Conservation (phyloP, 2,888 invertebrate species). For the Amorpha juglandis region DNA sequence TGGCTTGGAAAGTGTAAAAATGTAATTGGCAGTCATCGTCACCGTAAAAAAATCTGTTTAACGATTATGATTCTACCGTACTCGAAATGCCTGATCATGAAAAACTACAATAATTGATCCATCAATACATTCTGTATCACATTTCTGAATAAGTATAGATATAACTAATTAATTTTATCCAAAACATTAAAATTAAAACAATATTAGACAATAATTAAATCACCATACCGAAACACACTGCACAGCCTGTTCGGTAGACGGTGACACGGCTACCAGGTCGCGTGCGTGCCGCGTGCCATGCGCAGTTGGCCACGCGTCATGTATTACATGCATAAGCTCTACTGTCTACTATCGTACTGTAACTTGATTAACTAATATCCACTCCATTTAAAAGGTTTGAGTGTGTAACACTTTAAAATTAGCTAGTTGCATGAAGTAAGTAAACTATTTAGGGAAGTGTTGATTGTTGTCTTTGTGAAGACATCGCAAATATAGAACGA, state of each 20-base stretch:
- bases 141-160: too few relatives aligned
- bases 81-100: too few relatives aligned
- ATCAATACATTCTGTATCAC: too few relatives aligned
- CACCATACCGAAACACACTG: not conserved
- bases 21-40: too few relatives aligned
- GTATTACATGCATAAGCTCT: not conserved
- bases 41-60: too few relatives aligned
- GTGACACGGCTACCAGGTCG: constrained; percentile 31
- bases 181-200: too few relatives aligned
- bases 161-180: too few relatives aligned
- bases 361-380: not conserved
- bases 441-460: not conserved
- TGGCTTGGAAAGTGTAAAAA: too few relatives aligned
- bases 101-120: too few relatives aligned
- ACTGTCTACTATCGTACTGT: not conserved
- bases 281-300: constrained; percentile 50
- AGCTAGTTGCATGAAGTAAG: too few relatives aligned
- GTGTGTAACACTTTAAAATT: not conserved
- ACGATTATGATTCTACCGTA: too few relatives aligned
- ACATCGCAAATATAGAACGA: too few relatives aligned
- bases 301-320: constrained; percentile 44
- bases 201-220: not conserved
- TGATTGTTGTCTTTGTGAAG: not conserved
- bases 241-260: not conserved
- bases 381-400: not conserved